phyloP scores from a whole-genome alignment of 1,140 invertebrate species.

The Chelonus insularis region DNA sequence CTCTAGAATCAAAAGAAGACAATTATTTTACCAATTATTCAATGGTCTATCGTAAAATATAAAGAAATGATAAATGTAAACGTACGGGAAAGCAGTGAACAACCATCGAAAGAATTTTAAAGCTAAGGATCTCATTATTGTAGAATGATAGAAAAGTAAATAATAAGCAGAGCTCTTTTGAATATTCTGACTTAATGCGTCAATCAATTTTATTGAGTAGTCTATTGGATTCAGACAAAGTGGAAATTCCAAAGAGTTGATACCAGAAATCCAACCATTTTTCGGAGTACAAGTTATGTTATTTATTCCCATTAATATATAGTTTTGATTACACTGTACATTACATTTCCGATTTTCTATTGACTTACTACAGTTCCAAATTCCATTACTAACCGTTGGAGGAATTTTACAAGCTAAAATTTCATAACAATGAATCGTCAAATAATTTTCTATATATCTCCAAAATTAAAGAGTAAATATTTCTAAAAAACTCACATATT shows the following conservation, averaged over 20 bases:
- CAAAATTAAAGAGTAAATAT: too few relatives aligned
- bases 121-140: constrained; percentile 23
- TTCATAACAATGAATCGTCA: too few relatives aligned
- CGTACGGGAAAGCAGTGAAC: constrained; percentile 35
- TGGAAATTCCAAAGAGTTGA: constrained; percentile 44
- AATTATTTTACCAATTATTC: not conserved
- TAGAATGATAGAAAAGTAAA: constrained; percentile 32
- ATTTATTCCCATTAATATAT: constrained; percentile 34
- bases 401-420: constrained; percentile 34
- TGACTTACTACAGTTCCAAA: constrained; percentile 38
- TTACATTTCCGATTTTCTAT: constrained; percentile 30
- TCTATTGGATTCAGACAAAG: constrained; percentile 36
- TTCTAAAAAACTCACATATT: constrained; percentile 36
- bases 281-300: constrained; percentile 32
- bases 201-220: constrained; percentile 31
- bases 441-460: too few relatives aligned
- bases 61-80: not conserved
- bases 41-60: not conserved
- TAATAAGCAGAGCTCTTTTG: constrained; percentile 36
- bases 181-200: constrained; percentile 33
- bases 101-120: constrained; percentile 31
- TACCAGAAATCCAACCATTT: constrained; percentile 34
- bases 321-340: constrained; percentile 33
- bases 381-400: constrained; percentile 37
- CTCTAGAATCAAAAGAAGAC: constrained; percentile 21